phyloP scores from a whole-genome alignment of 2,888 invertebrate species.

The Caenorhabditis doughertyi region DNA sequence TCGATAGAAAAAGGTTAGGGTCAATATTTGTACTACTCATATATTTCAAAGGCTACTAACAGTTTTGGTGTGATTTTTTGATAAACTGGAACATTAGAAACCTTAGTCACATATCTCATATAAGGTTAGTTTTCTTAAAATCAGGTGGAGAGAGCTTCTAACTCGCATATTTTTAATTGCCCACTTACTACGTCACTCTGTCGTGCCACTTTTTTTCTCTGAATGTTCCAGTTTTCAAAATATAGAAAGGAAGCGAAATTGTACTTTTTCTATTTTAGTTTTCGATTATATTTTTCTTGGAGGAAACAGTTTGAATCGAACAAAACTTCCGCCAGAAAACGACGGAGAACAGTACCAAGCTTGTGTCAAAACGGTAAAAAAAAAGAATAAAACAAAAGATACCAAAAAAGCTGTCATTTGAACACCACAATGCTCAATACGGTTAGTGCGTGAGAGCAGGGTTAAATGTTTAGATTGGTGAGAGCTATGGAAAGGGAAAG shows the following conservation, averaged over 20 bases:
- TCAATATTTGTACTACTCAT: slow-evolving; percentile 3
- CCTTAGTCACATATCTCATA: too few relatives aligned
- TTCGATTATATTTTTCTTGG: too few relatives aligned
- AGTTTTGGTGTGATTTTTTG: neutral
- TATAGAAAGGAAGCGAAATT: too few relatives aligned
- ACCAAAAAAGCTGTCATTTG: slow-evolving; percentile 16
- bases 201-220: neutral
- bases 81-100: too few relatives aligned
- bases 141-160: too few relatives aligned
- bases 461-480: slow-evolving; percentile 64
- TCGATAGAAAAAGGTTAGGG: neutral
- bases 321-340: neutral
- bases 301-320: too few relatives aligned
- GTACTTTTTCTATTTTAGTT: too few relatives aligned
- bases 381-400: slow-evolving; percentile 18
- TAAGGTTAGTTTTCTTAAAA: too few relatives aligned
- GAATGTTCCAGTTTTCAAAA: neutral
- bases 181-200: neutral
- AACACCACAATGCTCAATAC: slow-evolving; percentile 50
- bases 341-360: neutral
- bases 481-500: slow-evolving; percentile 20
- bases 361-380: neutral
- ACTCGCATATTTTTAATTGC: too few relatives aligned
- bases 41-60: slow-evolving; percentile 1
- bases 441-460: slow-evolving; percentile 52